Percentiles rank a stretch among this genome's conserved stretches.
These are phyloP conservation scores for Phyllostomus hastatus DNA, from an alignment of 2,113 vertebrate genomes.

Conservation along the genomic window DNA sequence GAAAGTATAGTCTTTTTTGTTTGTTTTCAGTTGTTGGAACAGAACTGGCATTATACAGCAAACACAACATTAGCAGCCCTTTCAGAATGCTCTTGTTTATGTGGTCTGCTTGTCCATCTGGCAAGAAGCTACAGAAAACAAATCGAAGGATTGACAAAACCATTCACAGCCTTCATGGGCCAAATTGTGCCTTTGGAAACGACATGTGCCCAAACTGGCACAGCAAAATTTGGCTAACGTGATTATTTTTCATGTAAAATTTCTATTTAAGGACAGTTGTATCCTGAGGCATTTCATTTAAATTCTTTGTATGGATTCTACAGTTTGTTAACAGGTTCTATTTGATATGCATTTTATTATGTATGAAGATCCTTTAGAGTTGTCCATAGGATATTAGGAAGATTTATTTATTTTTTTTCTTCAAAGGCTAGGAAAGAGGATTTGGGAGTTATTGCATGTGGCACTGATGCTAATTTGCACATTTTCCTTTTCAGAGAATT, in stretches of 20 bases:
- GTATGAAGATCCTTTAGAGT: conserved; percentile 45
- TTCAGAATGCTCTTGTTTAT: conserved; percentile 56
- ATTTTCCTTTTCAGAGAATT: conserved; percentile 60
- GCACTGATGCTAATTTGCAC: conserved; percentile 55
- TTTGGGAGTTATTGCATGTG: conserved; percentile 36
- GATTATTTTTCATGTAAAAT: conserved; percentile 43
- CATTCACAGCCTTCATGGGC: conserved; percentile 50
- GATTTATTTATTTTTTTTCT: conserved; percentile 51
- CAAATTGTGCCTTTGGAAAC: conserved; percentile 64
- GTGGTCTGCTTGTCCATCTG: conserved; percentile 59
- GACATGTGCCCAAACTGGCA: conserved; percentile 17
- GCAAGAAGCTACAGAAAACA: conserved; percentile 68
- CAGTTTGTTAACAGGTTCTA: conserved; percentile 23
- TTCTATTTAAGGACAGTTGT: conserved; percentile 53
- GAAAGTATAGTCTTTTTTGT: neutral
- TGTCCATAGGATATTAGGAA: conserved; percentile 12
- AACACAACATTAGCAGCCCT: neutral
- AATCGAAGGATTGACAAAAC: conserved; percentile 61
- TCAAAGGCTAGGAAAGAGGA: conserved; percentile 54
- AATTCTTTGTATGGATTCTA: conserved; percentile 33
- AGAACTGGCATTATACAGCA: neutral
- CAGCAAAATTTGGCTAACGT: conserved; percentile 45
- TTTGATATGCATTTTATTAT: conserved; percentile 50
- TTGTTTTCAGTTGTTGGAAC: conserved; percentile 11
- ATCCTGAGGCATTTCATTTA: conserved; percentile 45